Percentiles rank a stretch among this genome's conserved stretches.
Evolutionary conservation across 35 echinoderm and acorn worm species (phyloP).

Genomic region (Heliocidaris tuberculata): DNA sequence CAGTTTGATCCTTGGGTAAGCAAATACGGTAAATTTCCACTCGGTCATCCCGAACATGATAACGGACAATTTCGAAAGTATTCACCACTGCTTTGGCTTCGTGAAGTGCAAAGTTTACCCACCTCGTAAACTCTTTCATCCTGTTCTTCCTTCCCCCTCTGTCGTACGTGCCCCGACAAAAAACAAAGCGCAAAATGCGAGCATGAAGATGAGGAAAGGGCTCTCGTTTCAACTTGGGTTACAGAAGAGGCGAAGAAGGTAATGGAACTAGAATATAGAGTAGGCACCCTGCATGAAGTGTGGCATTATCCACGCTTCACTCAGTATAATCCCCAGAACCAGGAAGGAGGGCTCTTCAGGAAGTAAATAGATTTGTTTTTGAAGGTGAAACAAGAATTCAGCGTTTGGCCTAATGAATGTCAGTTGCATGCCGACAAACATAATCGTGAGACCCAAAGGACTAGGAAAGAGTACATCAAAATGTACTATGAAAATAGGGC

Average conservation of each 20-base stretch:
- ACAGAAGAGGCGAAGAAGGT: constrained; percentile 65
- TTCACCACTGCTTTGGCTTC: constrained; percentile 55
- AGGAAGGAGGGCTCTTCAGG: constrained; percentile 53
- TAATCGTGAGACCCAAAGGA: constrained; percentile 32
- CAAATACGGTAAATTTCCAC: neutral
- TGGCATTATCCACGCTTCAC: constrained; percentile 62
- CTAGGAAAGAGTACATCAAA: constrained; percentile 53
- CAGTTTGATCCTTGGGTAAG: constrained; percentile 24
- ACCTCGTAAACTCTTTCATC: constrained; percentile 46
- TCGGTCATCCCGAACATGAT: constrained; percentile 19
- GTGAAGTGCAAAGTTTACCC: constrained; percentile 55
- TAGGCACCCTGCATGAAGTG: constrained; percentile 58
- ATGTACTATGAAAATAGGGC: constrained; percentile 56
- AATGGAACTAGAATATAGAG: constrained; percentile 41
- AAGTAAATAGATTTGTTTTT: constrained; percentile 71
- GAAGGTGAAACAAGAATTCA: constrained; percentile 62
- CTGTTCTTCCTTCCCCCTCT: constrained; percentile 57
- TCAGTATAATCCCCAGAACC: constrained; percentile 48
- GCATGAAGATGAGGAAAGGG: constrained; percentile 39
- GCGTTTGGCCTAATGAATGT: constrained; percentile 50
- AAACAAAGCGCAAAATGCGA: neutral
- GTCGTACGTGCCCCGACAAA: constrained; percentile 37
- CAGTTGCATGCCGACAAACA: neutral
- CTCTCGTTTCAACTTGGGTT: constrained; percentile 65
- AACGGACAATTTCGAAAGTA: neutral